Conservation (phyloP, 1,140 invertebrate species). For the Matsumurasca onukii region DNA sequence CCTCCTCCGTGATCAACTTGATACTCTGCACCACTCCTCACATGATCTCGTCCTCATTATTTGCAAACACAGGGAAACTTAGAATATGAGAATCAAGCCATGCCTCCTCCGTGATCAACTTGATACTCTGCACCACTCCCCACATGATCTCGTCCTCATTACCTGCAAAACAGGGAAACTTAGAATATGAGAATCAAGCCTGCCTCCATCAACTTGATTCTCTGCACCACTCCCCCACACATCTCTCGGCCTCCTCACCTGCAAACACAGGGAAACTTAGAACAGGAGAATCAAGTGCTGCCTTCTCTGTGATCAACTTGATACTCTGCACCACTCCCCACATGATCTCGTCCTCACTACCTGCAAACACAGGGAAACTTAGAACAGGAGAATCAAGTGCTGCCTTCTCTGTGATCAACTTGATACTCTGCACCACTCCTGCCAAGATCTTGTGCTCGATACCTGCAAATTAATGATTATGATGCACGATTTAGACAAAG, state of each 20-base stretch:
- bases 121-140: slow-evolving; percentile 99
- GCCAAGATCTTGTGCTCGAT: slow-evolving; percentile 99
- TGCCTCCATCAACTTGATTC: slow-evolving; percentile 98
- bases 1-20: slow-evolving; percentile 98
- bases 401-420: slow-evolving; percentile 97
- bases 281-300: no score
- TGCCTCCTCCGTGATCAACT: slow-evolving; percentile 97
- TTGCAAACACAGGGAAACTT: no score
- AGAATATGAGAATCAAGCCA: no score
- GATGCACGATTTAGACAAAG: no score
- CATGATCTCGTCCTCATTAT: slow-evolving; percentile 99
- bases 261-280: no score
- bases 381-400: no score
- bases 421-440: slow-evolving; percentile 99
- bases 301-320: slow-evolving; percentile 98
- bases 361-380: slow-evolving; percentile 99
- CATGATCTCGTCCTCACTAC: slow-evolving; percentile 99
- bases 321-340: slow-evolving; percentile 99
- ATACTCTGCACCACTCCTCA: slow-evolving; percentile 99
- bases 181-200: no score
- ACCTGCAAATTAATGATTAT: no score
- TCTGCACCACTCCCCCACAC: slow-evolving; percentile 98
- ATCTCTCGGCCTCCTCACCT: slow-evolving; percentile 99
- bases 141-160: slow-evolving; percentile 99
- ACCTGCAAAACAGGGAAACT: no score